Evolutionary conservation across 2,797 vertebrate genomes (phyloP).

Genomic region (Micromesistius poutassou): DNA sequence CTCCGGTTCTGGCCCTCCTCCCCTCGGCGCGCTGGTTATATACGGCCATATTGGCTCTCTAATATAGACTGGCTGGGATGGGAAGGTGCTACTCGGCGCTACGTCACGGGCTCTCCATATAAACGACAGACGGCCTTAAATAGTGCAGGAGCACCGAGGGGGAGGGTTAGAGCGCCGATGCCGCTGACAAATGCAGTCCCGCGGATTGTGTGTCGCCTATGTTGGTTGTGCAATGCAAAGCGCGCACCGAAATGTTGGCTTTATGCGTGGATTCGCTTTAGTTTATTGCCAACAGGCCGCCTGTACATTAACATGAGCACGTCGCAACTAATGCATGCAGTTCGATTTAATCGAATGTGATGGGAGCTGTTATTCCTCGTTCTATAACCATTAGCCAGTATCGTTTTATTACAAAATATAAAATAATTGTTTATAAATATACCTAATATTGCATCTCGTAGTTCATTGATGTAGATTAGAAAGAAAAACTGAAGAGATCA

Average conservation of each 20-base stretch:
- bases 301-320: too few relatives aligned
- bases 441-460: neutral
- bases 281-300: too few relatives aligned
- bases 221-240: neutral
- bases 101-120: slow-evolving; percentile 95
- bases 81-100: slow-evolving; percentile 93
- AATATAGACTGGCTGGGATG: slow-evolving; percentile 98
- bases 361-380: neutral
- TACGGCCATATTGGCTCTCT: slow-evolving; percentile 96
- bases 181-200: slow-evolving; percentile 44
- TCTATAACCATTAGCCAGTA: neutral
- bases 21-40: slow-evolving; percentile 85
- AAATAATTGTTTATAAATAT: neutral
- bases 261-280: too few relatives aligned
- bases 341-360: too few relatives aligned
- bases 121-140: slow-evolving; percentile 94
- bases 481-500: neutral
- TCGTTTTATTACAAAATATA: neutral
- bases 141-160: slow-evolving; percentile 78
- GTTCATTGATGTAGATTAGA: neutral
- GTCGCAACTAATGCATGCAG: too few relatives aligned
- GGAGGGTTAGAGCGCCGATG: slow-evolving; percentile 52
- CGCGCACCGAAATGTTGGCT: too few relatives aligned
- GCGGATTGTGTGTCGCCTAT: too few relatives aligned
- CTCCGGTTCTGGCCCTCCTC: slow-evolving; percentile 85